A percentile compares a stretch with the other conserved stretches of the same genome.
phyloP scores from a whole-genome alignment of 2,797 vertebrate species.

The Chelon labrosus region DNA sequence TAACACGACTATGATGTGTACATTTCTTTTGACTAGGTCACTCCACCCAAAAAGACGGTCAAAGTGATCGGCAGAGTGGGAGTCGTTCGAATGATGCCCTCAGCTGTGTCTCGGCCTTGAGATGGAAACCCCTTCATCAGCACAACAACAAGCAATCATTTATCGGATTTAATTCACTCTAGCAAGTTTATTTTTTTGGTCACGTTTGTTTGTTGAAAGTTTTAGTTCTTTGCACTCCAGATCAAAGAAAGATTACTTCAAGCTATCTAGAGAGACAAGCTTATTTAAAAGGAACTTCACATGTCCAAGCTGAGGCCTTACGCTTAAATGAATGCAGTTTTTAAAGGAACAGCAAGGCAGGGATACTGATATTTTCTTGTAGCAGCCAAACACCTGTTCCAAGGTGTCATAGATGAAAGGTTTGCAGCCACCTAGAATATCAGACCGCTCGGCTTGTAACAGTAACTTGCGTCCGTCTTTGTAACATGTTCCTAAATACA shows the following conservation, averaged over 20 bases:
- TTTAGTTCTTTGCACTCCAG: not conserved
- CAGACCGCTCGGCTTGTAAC: conserved; percentile 26
- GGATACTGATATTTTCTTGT: conserved; percentile 22
- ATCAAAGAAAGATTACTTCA: not conserved
- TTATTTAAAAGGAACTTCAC: not conserved
- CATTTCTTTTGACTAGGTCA: conserved; percentile 75
- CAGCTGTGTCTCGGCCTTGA: conserved; percentile 51
- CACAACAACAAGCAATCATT: conserved; percentile 16
- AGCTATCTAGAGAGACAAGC: conserved; percentile 3
- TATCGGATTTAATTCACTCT: conserved; percentile 3
- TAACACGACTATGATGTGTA: conserved; percentile 51
- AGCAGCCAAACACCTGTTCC: conserved; percentile 54
- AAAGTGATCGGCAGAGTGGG: conserved; percentile 86
- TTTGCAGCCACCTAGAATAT: conserved; percentile 26
- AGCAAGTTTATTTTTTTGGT: too few relatives aligned
- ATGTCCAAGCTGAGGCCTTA: conserved; percentile 11
- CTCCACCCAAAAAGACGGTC: conserved; percentile 79
- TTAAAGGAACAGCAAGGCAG: conserved; percentile 1
- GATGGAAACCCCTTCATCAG: conserved; percentile 14
- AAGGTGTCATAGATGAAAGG: conserved; percentile 31
- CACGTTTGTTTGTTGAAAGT: conserved; percentile 6
- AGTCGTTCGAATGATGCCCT: conserved; percentile 72
- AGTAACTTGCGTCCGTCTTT: conserved; percentile 22
- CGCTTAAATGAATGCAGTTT: conserved; percentile 17
- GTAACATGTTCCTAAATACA: conserved; percentile 43